Percentiles rank a stretch among this genome's conserved stretches.
Conservation (phyloP, 2,888 invertebrate genomes). For the Eremobia ochroleuca region DNA sequence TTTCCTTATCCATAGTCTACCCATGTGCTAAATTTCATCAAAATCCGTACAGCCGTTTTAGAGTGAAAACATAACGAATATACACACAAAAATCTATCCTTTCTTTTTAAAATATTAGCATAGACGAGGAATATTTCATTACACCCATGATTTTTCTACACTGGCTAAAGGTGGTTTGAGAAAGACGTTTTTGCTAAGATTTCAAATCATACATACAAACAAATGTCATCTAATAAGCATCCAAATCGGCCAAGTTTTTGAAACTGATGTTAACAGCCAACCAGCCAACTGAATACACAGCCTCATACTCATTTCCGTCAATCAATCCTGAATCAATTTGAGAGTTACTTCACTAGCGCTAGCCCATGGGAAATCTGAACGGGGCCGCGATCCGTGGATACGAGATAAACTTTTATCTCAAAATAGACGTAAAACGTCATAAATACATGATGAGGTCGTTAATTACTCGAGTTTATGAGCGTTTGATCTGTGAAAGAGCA, state of each 20-base stretch:
- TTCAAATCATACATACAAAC: not conserved
- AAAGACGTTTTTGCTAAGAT: not conserved
- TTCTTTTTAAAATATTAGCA: not conserved
- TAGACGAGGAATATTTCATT: not conserved
- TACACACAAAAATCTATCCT: not conserved
- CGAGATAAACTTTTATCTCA: conserved; percentile 50
- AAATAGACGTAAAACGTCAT: conserved; percentile 46
- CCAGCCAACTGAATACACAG: not conserved
- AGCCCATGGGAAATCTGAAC: conserved; percentile 41
- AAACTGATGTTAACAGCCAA: not conserved
- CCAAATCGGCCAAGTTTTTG: not conserved
- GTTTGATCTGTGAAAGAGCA: conserved; percentile 45
- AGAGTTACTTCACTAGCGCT: conserved; percentile 2
- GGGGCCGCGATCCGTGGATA: conserved; percentile 21
- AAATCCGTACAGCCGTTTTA: not conserved
- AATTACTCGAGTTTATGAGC: conserved; percentile 42
- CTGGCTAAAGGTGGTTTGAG: not conserved
- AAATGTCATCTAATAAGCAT: not conserved
- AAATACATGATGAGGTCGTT: conserved; percentile 46
- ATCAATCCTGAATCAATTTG: conserved; percentile 53
- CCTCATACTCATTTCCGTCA: conserved; percentile 14
- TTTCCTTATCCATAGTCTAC: not conserved
- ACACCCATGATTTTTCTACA: too few relatives aligned
- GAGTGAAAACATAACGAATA: not conserved
- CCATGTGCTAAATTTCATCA: not conserved